Evolutionary conservation across 2,113 vertebrate species (phyloP).

Genomic region (Dipodomys stephensi): DNA sequence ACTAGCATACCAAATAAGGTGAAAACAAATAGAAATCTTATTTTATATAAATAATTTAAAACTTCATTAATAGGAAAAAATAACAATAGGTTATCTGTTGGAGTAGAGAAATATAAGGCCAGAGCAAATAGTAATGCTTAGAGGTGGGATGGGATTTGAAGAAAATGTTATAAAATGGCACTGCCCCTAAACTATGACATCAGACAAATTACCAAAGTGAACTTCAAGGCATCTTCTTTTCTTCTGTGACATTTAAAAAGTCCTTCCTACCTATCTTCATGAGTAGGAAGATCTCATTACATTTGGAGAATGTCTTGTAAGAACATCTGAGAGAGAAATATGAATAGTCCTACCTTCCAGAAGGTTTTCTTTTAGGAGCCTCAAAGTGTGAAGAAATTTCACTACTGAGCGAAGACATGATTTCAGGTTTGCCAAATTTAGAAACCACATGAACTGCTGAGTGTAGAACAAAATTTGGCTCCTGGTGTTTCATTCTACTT

Average conservation of each 20-base stretch:
- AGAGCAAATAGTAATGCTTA: neutral
- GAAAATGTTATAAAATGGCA: neutral
- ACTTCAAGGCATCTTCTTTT: conserved; percentile 38
- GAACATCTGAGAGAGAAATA: conserved; percentile 77
- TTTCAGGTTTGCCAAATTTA: conserved; percentile 69
- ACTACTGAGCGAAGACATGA: conserved; percentile 60
- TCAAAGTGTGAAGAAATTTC: conserved; percentile 73
- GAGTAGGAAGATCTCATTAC: conserved; percentile 74
- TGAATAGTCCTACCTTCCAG: conserved; percentile 78
- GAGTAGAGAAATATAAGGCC: neutral
- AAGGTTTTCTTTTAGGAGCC: conserved; percentile 78
- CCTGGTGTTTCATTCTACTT: neutral
- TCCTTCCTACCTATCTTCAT: conserved; percentile 52
- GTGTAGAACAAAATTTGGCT: conserved; percentile 8
- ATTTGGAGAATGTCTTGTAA: conserved; percentile 63
- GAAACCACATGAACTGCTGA: conserved; percentile 63
- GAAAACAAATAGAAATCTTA: neutral
- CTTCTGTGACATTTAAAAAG: conserved; percentile 53
- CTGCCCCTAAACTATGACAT: neutral
- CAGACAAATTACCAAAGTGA: neutral
- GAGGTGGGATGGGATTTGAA: neutral
- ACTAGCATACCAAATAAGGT: neutral
- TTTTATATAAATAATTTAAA: conserved; percentile 4
- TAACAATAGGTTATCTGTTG: neutral
- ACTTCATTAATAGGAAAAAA: neutral